Base-by-base conservation (phyloP, 2,888 invertebrate species). In the Mythimna pallens region DNA sequence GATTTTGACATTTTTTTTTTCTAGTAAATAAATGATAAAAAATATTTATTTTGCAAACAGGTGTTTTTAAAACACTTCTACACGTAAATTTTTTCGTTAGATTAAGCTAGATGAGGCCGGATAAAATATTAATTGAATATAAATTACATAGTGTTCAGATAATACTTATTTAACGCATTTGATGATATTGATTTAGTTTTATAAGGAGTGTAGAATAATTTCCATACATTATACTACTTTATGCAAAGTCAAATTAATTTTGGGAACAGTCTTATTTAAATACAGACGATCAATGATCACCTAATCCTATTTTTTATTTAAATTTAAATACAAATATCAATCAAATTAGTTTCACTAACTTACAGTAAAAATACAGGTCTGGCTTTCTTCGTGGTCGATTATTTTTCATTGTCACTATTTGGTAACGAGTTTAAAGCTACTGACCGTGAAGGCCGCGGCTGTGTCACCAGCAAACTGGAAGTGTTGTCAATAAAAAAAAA, bases 401-500 rank as follows among this genome's bases (percentile, higher is more conserved):
- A 83, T 85, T 92, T 94, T 94, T 95, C 94, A 95, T 93, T 95
- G 94, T 90, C 95, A 93, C 78, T 82, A 86, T 94, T 94, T 92
- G 77, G 93, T 90, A 94, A 95, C 87, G 84, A 88, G 88, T 89
- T 88, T 90, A 87, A 83, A 83, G 73, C 86, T 83, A 61, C 78
- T 86, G 87, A 92, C 93, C 95, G 93, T 95, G 95, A 96, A 95
- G 95, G 95, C 92, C 93, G 89, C 76, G 63, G 75, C 70, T 89
- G 92, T 90, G 87, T 87, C 70, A 65, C 57, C 59, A 75, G 9
- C 17, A 20, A 65, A 65, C 62, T 82, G 74, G 80, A 76, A 84
- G 75, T 82, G 76, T 82, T 74, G 79, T 80, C 77, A 80, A 73
- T 36, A 81, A 47, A 47, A 47, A 30, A n/a, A 20, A 47, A 47